A percentile compares a stretch with the other conserved stretches of the same genome.
Evolutionary conservation across 2,888 invertebrate genomes (phyloP).

Genomic region (Malacosoma neustria): DNA sequence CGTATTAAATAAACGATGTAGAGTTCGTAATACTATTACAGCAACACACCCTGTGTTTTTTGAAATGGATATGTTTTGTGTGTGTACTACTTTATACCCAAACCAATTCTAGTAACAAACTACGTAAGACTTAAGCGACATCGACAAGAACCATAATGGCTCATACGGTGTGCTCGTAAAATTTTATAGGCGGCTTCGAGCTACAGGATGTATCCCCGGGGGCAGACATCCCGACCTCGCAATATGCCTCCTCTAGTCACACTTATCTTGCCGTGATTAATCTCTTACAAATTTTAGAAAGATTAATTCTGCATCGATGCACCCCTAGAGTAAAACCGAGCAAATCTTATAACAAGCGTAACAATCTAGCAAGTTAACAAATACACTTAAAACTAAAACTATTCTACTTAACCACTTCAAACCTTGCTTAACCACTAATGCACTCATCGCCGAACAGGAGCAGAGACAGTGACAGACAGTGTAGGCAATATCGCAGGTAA

Average conservation of each 20-base stretch:
- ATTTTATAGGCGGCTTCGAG: conserved; percentile 54
- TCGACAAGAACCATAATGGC: conserved; percentile 56
- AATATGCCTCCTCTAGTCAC: conserved; percentile 44
- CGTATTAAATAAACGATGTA: no score
- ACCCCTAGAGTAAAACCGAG: no score
- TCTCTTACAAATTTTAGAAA: conserved; percentile 43
- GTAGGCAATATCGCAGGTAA: no score
- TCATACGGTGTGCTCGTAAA: conserved; percentile 62
- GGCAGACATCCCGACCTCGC: conserved; percentile 35
- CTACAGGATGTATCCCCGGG: conserved; percentile 45
- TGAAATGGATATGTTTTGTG: background rate
- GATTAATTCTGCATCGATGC: conserved; percentile 27
- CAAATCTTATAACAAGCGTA: no score
- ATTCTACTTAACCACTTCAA: no score
- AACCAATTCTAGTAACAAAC: conserved; percentile 38
- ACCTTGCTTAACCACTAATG: no score
- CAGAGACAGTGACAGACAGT: no score
- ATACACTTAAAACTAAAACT: no score
- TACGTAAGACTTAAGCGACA: conserved; percentile 49
- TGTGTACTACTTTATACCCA: conserved; percentile 13
- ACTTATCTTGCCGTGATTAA: conserved; percentile 65
- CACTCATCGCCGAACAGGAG: no score
- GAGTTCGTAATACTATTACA: no score
- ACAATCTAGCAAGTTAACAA: no score
- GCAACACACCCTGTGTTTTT: no score